Evolutionary conservation across 2,797 vertebrate genomes (phyloP).

Genomic region (Enteromius mattozi): DNA sequence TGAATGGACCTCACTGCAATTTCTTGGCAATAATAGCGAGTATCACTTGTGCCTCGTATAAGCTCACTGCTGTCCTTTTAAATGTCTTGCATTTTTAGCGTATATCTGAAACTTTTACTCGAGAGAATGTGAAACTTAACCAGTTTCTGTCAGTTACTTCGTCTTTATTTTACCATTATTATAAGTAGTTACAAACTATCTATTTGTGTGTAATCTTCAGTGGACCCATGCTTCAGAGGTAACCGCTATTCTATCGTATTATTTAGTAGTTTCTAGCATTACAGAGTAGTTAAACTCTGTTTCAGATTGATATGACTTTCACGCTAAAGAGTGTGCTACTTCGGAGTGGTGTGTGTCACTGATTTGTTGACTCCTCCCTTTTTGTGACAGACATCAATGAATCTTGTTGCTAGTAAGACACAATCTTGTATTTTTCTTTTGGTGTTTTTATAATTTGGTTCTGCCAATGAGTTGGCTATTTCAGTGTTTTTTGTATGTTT

Average conservation of each 20-base stretch:
- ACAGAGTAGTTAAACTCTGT: not conserved
- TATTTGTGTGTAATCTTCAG: not conserved
- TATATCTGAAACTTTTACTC: not conserved
- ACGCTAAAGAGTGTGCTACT: not conserved
- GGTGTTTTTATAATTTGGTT: no score
- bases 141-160: not conserved
- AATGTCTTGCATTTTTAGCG: not conserved
- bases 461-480: no score
- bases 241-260: not conserved
- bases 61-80: not conserved
- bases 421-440: no score
- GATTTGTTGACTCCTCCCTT: no score
- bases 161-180: not conserved
- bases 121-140: not conserved
- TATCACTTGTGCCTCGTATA: not conserved
- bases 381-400: no score
- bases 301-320: not conserved
- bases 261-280: not conserved
- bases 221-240: not conserved
- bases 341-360: no score
- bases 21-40: no score
- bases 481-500: no score
- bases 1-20: not conserved
- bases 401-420: no score
- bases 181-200: not conserved